Conservation (phyloP, 2,113 vertebrate species). For the Pollimyrus isidori region DNA sequence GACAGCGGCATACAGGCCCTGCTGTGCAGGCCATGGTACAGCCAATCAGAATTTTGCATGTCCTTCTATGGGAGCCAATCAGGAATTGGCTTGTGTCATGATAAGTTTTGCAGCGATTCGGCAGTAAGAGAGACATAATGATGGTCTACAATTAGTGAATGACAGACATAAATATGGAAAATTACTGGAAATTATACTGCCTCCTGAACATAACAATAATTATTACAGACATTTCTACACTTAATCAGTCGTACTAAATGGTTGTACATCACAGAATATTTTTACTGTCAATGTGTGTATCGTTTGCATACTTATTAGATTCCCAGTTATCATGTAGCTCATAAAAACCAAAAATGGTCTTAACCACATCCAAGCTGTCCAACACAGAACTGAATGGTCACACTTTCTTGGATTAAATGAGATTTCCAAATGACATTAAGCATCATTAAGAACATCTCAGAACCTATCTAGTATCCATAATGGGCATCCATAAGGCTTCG, state of each 20-base stretch:
- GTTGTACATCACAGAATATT: not conserved
- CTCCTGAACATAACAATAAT: not conserved
- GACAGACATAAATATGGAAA: constrained; percentile 6
- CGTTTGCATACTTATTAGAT: not conserved
- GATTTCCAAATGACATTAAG: not conserved
- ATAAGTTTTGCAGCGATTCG: not conserved
- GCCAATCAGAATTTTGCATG: not conserved
- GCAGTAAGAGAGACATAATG: not conserved
- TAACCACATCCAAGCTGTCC: not conserved
- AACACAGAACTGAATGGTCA: not conserved
- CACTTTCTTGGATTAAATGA: not conserved
- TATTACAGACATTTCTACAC: not conserved
- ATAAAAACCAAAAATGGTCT: not conserved
- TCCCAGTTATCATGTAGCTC: not conserved
- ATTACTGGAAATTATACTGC: not conserved
- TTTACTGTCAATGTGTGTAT: not conserved
- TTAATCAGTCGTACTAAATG: not conserved
- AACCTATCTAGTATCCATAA: not conserved
- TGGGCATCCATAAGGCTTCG: not conserved
- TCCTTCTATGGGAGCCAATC: constrained; percentile 7
- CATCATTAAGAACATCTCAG: not conserved
- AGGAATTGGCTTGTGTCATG: not conserved
- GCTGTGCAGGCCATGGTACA: not conserved
- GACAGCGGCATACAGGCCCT: not conserved
- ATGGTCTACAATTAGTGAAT: constrained; percentile 15